These are phyloP conservation scores for Littorina saxatilis DNA, from an alignment of 1,140 invertebrate species.

Conservation along the genomic window DNA sequence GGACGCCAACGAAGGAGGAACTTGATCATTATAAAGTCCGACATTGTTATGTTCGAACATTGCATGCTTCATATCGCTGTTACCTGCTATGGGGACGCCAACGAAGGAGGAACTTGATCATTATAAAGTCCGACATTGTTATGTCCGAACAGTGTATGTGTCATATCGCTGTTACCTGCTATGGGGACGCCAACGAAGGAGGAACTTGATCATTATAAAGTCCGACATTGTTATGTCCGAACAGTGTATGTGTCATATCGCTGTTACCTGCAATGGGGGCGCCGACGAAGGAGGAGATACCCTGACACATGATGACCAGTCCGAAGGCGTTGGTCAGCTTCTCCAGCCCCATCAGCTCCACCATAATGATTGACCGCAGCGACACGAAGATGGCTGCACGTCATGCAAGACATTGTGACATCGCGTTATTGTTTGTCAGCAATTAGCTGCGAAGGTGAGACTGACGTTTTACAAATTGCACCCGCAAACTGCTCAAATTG, in stretches of 20 bases:
- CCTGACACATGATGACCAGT: constrained; percentile 94
- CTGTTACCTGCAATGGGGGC: constrained; percentile 91
- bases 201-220: too few species aligned
- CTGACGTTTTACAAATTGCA: too few species aligned
- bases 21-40: too few species aligned
- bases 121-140: too few species aligned
- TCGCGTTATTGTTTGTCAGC: too few species aligned
- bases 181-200: constrained; percentile 90
- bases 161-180: too few species aligned
- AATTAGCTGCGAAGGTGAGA: too few species aligned
- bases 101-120: constrained; percentile 90
- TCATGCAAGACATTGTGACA: constrained; percentile 32
- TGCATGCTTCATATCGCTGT: too few species aligned
- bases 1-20: constrained; percentile 90
- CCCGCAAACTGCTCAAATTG: background rate
- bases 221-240: too few species aligned
- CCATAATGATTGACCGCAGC: constrained; percentile 92
- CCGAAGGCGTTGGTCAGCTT: constrained; percentile 96
- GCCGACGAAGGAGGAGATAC: constrained; percentile 89
- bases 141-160: too few species aligned
- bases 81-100: constrained; percentile 91
- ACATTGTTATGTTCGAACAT: too few species aligned
- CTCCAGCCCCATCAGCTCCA: constrained; percentile 95
- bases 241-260: too few species aligned
- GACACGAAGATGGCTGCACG: constrained; percentile 83